A percentile compares a stretch with the other conserved stretches of the same genome.
phyloP scores from a whole-genome alignment of 1,140 invertebrate genomes.

The Tetragonula clypearis region DNA sequence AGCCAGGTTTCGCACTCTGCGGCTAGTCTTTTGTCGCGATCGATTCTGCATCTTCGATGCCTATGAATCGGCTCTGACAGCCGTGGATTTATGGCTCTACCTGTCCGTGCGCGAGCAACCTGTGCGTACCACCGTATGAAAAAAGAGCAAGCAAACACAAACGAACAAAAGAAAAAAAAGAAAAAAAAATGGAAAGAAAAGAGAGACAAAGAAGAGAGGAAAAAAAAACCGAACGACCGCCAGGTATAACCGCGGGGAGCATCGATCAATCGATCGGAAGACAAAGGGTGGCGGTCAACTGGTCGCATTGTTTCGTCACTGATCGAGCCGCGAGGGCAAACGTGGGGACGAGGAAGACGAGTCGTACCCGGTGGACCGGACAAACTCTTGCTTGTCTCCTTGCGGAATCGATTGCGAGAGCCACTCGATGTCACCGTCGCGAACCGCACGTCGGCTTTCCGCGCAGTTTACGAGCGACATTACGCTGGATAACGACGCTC shows the following conservation, averaged over 20 bases:
- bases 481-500: conserved; percentile 25
- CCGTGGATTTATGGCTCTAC: conserved; percentile 24
- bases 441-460: background rate
- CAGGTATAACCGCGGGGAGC: conserved; percentile 4
- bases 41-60: conserved; percentile 10
- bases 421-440: background rate
- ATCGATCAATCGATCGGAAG: conserved; percentile 53
- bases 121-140: background rate
- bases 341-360: background rate
- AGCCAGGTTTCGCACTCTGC: background rate
- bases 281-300: conserved; percentile 32
- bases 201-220: background rate
- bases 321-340: background rate
- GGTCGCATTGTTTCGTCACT: conserved; percentile 32
- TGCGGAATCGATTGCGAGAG: conserved; percentile 35
- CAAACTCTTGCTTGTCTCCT: conserved; percentile 11
- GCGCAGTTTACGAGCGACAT: conserved; percentile 39
- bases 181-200: background rate
- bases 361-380: background rate
- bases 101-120: background rate
- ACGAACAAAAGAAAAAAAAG: background rate
- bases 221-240: background rate
- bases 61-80: conserved; percentile 9
- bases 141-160: background rate
- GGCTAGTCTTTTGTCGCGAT: background rate